Evolutionary conservation across 2,113 vertebrate genomes (phyloP).

Genomic region (Ochotona princeps): DNA sequence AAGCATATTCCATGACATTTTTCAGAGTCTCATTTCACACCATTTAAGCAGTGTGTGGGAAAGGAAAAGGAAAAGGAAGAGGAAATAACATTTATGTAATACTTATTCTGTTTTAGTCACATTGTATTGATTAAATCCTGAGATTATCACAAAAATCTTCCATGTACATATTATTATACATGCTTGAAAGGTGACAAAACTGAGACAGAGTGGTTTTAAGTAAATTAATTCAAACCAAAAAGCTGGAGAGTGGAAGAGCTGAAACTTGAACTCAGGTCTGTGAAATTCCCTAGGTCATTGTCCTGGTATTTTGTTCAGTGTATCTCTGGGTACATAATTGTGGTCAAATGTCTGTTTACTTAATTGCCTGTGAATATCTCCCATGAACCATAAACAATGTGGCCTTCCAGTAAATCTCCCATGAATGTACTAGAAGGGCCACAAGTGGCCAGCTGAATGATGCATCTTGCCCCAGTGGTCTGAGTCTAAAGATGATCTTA

Average conservation of each 20-base stretch:
- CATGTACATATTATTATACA: conserved; percentile 31
- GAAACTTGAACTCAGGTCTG: conserved; percentile 52
- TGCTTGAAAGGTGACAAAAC: conserved; percentile 60
- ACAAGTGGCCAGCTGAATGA: conserved; percentile 24
- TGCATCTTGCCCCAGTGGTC: not conserved
- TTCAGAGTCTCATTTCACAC: conserved; percentile 58
- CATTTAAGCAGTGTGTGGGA: conserved; percentile 65
- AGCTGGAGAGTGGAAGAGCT: conserved; percentile 22
- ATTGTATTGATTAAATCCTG: not conserved
- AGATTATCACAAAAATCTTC: conserved; percentile 17
- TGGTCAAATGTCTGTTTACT: conserved; percentile 48
- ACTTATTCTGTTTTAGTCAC: not conserved
- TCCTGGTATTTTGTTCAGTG: not conserved
- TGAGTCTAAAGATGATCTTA: conserved; percentile 20
- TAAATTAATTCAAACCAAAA: conserved; percentile 31
- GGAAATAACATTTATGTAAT: conserved; percentile 53
- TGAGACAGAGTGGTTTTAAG: not conserved
- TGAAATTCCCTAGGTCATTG: conserved; percentile 30
- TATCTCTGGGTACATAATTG: conserved; percentile 20
- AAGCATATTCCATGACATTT: conserved; percentile 62
- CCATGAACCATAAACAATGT: conserved; percentile 37
- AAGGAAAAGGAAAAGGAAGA: conserved; percentile 19
- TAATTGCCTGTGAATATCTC: conserved; percentile 60
- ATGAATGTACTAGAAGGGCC: conserved; percentile 53
- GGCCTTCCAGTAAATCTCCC: conserved; percentile 58